Evolutionary conservation across 2,888 invertebrate genomes (phyloP), one percentile per base, ranked within the genome.

Genomic region (Automeris io): DNA sequence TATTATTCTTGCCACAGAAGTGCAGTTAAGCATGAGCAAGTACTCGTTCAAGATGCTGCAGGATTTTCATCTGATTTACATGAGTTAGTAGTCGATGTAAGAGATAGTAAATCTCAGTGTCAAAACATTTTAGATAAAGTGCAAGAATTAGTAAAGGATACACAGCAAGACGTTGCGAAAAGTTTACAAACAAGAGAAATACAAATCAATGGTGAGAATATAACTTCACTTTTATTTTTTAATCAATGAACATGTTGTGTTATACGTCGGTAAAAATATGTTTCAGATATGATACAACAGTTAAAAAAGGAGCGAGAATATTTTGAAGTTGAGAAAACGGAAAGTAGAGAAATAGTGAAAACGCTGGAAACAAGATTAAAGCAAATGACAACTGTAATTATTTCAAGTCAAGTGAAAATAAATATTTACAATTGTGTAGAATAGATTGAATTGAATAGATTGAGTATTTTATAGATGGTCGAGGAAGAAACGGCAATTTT

Each of bases 291-390:
- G 87, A 71, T 88, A 38, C 72, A 75, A 40, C 82, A 88, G 23
- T 58, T 90, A 37, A 89, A 89, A 53, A 88, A 77, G 45, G 89
- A 89, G 46, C 71, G 88, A 35, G 88, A 87, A 51, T 69, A 79
- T 38, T 87, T 89, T 19, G 90, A 90, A 56, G 70, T 50, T 1
- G 90, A 91, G 57, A 83, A 90, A 51, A 47, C 70, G 3, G 88
- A 90, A 59, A 81, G 85, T 21, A 73, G 89, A 47, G 80, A 83
- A 9, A 63, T 87, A 33, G 80, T 90, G 0, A 78, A 88, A 60
- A 82, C 81, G 64, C 67, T 90, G 13, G 90, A 91, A 66, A 65
- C 74, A 6, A 86, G 90, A 60, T 58, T 90, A 16, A 88, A 88
- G 35, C 90, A 90, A 65, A 90, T 90, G 82, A 88, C 77, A 33